Base-by-base conservation (phyloP, 2,113 vertebrate species). In the Emydura subglobosa region DNA sequence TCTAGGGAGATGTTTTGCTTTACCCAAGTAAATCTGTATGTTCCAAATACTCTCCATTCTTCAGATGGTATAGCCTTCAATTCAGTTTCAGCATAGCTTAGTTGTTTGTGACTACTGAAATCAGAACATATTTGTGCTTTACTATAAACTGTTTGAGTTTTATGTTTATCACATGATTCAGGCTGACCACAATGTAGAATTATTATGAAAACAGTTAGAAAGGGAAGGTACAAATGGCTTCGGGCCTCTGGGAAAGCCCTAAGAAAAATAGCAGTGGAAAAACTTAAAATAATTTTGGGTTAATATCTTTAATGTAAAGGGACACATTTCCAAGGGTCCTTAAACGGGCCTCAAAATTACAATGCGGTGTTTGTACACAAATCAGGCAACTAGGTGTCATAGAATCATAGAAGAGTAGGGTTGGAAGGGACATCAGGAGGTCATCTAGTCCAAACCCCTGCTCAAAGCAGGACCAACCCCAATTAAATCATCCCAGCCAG, bases 11-110 rank as follows among this genome's bases (percentile, higher is more conserved):
- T 1, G 0, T 47, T 87, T 87, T 88, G 25, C 81, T 89, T 6
- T 92, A 86, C 89, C 86, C 80, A 93, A 25, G 82, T 88, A 34
- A 2, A 4, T 27, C 96, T 94, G 94, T 79, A n/a, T 79, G 21
- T 2, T 89, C 59, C 47, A 22, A 4, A 86, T 91, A 5, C 19
- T 86, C 0, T 1, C 53, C 34, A 42, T 39, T 10, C 49, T 93
- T 86, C 19, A 49, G 49, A 55, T 49, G 34, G 3, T 14, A 7
- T 31, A 72, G 25, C 42, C 89, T 94, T 91, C n/a, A 81, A 16
- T 16, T 90, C 47, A 29, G 10, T 96, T 10, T 19, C 79, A 4
- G 0, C 39, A 1, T 61, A 93, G 82, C 81, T 87, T 79, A 53
- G 25, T n/a, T 22, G 86, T 78, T 61, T 88, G 19, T 79, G 79